A percentile compares a stretch with the other conserved stretches of the same genome.
phyloP scores from a whole-genome alignment of 2,888 invertebrate genomes.

The Neocrepidodera transversa region DNA sequence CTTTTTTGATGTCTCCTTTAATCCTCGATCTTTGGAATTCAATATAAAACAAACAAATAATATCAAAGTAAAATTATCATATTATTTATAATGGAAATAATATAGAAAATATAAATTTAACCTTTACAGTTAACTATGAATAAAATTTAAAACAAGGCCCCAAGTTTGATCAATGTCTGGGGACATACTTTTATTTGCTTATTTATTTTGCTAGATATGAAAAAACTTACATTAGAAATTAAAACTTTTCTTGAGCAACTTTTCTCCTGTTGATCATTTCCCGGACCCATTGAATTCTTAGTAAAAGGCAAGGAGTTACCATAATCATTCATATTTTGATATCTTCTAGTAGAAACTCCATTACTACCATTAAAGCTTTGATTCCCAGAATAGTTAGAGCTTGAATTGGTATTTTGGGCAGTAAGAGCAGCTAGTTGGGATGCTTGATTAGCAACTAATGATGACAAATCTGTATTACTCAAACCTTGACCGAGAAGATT shows the following conservation, averaged over 20 bases:
- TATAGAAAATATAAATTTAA: too few relatives aligned
- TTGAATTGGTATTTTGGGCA: constrained; percentile 7
- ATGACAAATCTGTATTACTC: constrained; percentile 12
- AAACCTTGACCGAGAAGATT: constrained; percentile 36
- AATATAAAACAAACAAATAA: too few relatives aligned
- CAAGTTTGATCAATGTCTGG: too few relatives aligned
- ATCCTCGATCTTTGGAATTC: too few relatives aligned
- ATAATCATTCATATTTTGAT: constrained; percentile 18
- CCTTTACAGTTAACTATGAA: too few relatives aligned
- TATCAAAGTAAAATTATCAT: too few relatives aligned
- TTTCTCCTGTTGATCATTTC: neutral
- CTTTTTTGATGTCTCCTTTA: too few relatives aligned
- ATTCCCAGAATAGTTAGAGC: neutral
- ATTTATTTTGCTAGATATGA: too few relatives aligned
- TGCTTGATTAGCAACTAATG: neutral
- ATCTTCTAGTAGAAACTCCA: constrained; percentile 13
- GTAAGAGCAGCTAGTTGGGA: neutral
- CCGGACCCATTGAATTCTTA: neutral
- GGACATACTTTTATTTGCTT: too few relatives aligned
- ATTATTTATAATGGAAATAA: too few relatives aligned
- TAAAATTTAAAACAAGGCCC: too few relatives aligned
- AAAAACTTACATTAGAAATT: constrained; percentile 18
- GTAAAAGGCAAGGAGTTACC: constrained; percentile 6
- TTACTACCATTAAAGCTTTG: neutral
- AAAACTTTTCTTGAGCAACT: constrained; percentile 23